Evolutionary conservation across 2,113 vertebrate species (phyloP).

Genomic region (Acinonyx jubatus): DNA sequence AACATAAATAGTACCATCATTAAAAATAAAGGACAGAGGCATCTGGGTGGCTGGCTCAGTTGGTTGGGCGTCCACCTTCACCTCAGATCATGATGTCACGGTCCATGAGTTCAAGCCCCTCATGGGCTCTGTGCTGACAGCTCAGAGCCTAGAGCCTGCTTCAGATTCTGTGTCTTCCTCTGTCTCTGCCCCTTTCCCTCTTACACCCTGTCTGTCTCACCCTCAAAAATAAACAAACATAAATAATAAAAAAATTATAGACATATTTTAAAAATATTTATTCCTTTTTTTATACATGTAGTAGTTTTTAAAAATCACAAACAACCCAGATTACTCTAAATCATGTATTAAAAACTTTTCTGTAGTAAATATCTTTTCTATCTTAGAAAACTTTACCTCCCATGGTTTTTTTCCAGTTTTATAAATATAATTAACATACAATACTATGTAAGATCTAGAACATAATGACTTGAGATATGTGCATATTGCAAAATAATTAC

Average conservation of each 20-base stretch:
- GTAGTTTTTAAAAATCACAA: slow-evolving; percentile 1
- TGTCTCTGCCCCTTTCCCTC: too few relatives aligned
- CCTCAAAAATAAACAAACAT: too few relatives aligned
- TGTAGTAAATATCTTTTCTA: neutral
- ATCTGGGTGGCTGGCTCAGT: too few relatives aligned
- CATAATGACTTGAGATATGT: neutral
- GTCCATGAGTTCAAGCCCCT: too few relatives aligned
- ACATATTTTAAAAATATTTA: neutral
- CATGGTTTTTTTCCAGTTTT: neutral
- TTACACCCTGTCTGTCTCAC: too few relatives aligned
- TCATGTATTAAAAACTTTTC: neutral
- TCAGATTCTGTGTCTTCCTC: too few relatives aligned
- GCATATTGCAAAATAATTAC: neutral
- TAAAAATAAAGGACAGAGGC: neutral
- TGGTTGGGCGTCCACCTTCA: too few relatives aligned
- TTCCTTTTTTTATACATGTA: neutral
- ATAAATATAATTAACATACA: neutral
- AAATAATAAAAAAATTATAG: too few relatives aligned
- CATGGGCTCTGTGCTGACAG: too few relatives aligned
- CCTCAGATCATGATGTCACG: too few relatives aligned
- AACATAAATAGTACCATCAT: neutral
- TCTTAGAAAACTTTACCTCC: neutral
- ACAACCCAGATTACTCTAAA: neutral
- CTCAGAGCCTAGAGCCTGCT: too few relatives aligned
- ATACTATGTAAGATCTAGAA: neutral